phyloP scores from a whole-genome alignment of 2,113 vertebrate species.

The Amphiprion ocellaris region DNA sequence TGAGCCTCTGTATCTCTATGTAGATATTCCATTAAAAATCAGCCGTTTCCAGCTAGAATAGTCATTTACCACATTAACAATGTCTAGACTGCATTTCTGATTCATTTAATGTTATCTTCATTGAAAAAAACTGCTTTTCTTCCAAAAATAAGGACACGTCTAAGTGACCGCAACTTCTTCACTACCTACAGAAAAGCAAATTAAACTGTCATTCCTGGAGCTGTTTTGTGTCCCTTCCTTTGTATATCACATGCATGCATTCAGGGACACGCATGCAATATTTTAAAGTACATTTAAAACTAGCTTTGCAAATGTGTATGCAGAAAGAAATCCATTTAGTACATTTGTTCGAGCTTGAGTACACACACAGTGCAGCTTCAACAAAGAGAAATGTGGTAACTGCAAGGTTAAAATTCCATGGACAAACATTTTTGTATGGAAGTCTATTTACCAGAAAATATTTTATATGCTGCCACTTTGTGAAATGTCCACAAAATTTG shows the following conservation, averaged over 20 bases:
- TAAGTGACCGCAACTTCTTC: too few species aligned
- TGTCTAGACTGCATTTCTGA: too few species aligned
- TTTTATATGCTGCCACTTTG: background rate
- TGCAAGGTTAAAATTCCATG: background rate
- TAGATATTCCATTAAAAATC: too few species aligned
- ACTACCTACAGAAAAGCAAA: background rate
- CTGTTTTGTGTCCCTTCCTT: background rate
- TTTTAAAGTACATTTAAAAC: background rate
- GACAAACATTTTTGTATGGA: background rate
- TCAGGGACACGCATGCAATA: background rate
- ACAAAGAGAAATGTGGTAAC: background rate
- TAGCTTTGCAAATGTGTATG: background rate
- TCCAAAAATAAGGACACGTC: too few species aligned
- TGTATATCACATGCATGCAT: background rate
- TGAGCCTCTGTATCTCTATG: too few species aligned
- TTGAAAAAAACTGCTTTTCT: too few species aligned
- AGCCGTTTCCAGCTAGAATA: too few species aligned
- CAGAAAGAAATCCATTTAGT: background rate
- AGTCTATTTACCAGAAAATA: background rate
- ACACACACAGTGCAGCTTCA: too few species aligned
- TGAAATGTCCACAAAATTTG: conserved; percentile 13
- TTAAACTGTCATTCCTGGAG: background rate
- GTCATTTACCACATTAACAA: too few species aligned
- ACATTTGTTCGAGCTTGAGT: background rate
- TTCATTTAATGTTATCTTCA: too few species aligned